Percentiles rank a stretch among this genome's conserved stretches.
Evolutionary conservation across 2,113 vertebrate genomes (phyloP).

Genomic region (Athene noctua): DNA sequence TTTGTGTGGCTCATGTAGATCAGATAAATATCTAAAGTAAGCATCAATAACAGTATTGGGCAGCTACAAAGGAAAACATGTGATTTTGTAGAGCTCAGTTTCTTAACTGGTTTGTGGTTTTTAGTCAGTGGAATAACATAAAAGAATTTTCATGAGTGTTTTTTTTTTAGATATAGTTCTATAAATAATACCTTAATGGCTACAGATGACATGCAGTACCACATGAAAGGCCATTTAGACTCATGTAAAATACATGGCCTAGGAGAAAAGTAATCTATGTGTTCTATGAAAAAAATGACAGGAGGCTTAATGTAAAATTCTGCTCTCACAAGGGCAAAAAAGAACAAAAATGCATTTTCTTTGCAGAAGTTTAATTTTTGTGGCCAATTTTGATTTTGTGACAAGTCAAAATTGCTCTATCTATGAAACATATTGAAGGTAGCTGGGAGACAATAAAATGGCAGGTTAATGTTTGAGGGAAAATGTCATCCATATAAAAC

Average conservation of each 20-base stretch:
- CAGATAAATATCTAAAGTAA: neutral
- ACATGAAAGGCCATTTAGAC: neutral
- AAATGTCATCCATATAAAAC: slow-evolving; percentile 64
- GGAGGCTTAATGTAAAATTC: neutral
- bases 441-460: slow-evolving; percentile 46
- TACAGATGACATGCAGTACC: neutral
- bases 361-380: neutral
- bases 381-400: slow-evolving; percentile 18
- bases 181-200: neutral
- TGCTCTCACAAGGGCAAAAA: neutral
- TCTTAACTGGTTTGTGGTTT: neutral
- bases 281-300: neutral
- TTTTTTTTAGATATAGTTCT: neutral
- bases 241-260: neutral
- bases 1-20: neutral
- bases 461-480: slow-evolving; percentile 57
- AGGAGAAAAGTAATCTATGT: neutral
- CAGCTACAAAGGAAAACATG: neutral
- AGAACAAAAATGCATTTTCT: neutral
- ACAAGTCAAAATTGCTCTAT: slow-evolving; percentile 13
- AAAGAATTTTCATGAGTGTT: neutral
- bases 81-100: neutral
- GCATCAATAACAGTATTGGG: neutral
- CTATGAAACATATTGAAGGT: slow-evolving; percentile 1
- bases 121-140: neutral